Base-by-base conservation (phyloP, 1,140 invertebrate genomes). In the Anastatus disparis region DNA sequence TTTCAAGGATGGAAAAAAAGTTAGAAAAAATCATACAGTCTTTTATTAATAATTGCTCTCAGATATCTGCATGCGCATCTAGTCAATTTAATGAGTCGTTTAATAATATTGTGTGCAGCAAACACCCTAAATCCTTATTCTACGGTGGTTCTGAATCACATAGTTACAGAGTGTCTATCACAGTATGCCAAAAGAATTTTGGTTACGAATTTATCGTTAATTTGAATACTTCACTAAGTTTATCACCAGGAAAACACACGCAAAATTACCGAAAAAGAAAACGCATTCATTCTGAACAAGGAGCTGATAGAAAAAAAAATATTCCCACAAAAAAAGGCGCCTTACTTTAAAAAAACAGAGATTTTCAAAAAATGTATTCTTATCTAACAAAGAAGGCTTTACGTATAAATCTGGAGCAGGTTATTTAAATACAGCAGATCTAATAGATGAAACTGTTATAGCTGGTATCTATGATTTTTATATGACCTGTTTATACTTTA, bases 231-330 rank as follows among this genome's bases (percentile, higher is more conserved):
- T 4, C 12, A 9, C 29, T 29, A 38, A 65, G 67, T 50, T 64
- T 70, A 50, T 74, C 67, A 7, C 62, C 67, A 31, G 72, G 61
- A 20, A 61, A 55, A 53, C n/a, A 64, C 48, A 74, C 72, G 4
- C 17, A 31, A 29, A 40, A 26, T 24, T 74, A 17, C 31, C 40
- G 72, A 27, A 50, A 62, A 56, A 22, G 58, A 35, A 59, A 64
- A 63, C 52, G 29, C 13, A 26, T 29, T 29, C 9, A 13, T 15
- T 55, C 3, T 29, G 8, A 3, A 9, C 17, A 20, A 22, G 13
- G 22, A 56, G 26, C 20, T 17, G 22, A 24, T 44, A 56, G 46
- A 35, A 52, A 52, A 27, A 48, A 67, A 44, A 29, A 42, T 31
- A 46, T 58, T 64, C 44, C n/a, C 22, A 31, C 0, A 68, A 72